A percentile compares a stretch with the other conserved stretches of the same genome.
phyloP scores from a whole-genome alignment of 1,140 invertebrate genomes.

The Drosophila rhopaloa region DNA sequence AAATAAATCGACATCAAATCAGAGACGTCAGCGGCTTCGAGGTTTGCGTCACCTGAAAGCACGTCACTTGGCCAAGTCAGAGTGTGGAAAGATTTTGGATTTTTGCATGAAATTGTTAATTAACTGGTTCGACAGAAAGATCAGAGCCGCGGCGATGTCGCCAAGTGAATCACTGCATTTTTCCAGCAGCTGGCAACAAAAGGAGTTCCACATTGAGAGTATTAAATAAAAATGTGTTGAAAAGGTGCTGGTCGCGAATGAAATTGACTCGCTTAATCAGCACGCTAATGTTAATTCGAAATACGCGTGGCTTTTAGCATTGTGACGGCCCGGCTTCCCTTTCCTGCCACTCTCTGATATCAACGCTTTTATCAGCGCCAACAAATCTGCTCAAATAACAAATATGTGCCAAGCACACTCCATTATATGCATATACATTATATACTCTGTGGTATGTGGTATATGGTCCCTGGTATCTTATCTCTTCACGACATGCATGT shows the following conservation, averaged over 20 bases:
- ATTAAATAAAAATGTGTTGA: slow-evolving; percentile 27
- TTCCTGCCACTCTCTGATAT: slow-evolving; percentile 32
- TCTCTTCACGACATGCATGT: slow-evolving; percentile 62
- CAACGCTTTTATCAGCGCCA: slow-evolving; percentile 55
- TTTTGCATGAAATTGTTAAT: slow-evolving; percentile 71
- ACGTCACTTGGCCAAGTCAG: slow-evolving; percentile 1
- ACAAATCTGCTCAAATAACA: slow-evolving; percentile 72
- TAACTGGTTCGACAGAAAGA: slow-evolving; percentile 13
- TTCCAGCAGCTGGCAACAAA: slow-evolving; percentile 22
- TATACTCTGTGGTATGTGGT: slow-evolving; percentile 30
- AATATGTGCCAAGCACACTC: slow-evolving; percentile 59
- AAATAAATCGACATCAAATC: slow-evolving; percentile 18
- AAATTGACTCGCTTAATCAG: slow-evolving; percentile 64
- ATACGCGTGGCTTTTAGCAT: slow-evolving; percentile 75
- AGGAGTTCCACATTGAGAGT: slow-evolving; percentile 15
- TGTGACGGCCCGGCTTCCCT: slow-evolving; percentile 30
- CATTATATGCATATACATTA: not conserved
- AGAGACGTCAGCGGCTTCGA: slow-evolving; percentile 26
- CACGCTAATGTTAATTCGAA: slow-evolving; percentile 68
- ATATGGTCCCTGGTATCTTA: slow-evolving; percentile 25
- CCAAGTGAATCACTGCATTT: slow-evolving; percentile 59
- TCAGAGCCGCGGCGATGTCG: slow-evolving; percentile 37
- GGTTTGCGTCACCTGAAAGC: slow-evolving; percentile 22
- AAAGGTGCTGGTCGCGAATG: slow-evolving; percentile 19
- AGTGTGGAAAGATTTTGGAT: slow-evolving; percentile 40